These are phyloP conservation scores for Dryobates pubescens DNA, from an alignment of 2,797 vertebrate species.

Conservation along the genomic window DNA sequence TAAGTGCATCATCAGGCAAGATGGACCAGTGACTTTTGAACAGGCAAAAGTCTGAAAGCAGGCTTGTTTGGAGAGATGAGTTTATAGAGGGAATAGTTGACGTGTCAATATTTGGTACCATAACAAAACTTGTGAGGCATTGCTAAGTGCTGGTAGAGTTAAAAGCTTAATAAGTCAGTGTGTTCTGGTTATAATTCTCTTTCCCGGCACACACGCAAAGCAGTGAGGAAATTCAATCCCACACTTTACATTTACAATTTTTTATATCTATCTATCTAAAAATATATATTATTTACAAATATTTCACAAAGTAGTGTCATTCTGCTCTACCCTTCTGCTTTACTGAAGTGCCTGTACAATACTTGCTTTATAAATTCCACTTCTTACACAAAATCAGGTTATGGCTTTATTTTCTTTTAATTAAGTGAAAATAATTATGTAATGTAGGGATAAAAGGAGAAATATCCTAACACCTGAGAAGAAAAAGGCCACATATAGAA, in stretches of 20 bases:
- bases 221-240: background rate
- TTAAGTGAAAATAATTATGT: background rate
- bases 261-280: too few species aligned
- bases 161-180: accelerated
- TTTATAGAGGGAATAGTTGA: background rate
- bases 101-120: accelerated
- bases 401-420: background rate
- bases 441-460: background rate
- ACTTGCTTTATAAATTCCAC: background rate
- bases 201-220: background rate
- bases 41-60: background rate
- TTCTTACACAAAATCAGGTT: background rate
- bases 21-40: background rate
- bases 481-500: background rate
- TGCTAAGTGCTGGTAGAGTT: background rate
- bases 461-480: background rate
- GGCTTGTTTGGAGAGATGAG: background rate
- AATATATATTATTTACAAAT: background rate
- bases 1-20: background rate
- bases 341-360: background rate
- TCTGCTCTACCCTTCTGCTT: background rate
- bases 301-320: background rate
- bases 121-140: background rate
- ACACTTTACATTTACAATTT: accelerated
- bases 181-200: background rate